Conservation (phyloP, 2,888 invertebrate species). For the Drosophila niveifrons region DNA sequence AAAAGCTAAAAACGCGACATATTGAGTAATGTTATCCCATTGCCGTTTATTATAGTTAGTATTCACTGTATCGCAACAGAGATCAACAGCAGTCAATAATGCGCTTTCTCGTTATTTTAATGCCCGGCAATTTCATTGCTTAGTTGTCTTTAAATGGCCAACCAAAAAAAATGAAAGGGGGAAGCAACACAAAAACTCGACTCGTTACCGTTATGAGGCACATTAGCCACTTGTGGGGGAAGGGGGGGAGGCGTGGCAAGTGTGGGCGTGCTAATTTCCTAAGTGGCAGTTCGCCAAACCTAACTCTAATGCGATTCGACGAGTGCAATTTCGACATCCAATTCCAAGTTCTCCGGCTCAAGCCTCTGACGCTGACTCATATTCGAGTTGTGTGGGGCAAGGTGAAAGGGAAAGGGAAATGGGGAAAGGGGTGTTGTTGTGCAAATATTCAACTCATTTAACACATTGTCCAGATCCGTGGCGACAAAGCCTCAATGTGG, state of each 20-base stretch:
- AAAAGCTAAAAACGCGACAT: no score
- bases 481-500: constrained; percentile 61
- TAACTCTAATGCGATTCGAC: constrained; percentile 22
- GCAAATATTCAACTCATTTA: constrained; percentile 75
- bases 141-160: constrained; percentile 13
- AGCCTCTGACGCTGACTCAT: constrained; percentile 7
- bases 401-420: not conserved
- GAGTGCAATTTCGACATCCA: not conserved
- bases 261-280: constrained; percentile 53
- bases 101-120: constrained; percentile 5
- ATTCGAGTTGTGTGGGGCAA: not conserved
- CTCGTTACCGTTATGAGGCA: constrained; percentile 53
- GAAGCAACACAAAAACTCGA: constrained; percentile 4
- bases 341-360: constrained; percentile 1
- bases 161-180: not conserved
- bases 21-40: no score
- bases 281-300: constrained; percentile 51
- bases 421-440: constrained; percentile 10
- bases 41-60: not conserved
- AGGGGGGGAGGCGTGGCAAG: not conserved
- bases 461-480: constrained; percentile 71
- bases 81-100: not conserved
- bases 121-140: constrained; percentile 37
- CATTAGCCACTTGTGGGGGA: constrained; percentile 40
- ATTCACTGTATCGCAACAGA: not conserved